Evolutionary conservation across 2,113 vertebrate genomes (phyloP).

Genomic region (Caloenas nicobarica): DNA sequence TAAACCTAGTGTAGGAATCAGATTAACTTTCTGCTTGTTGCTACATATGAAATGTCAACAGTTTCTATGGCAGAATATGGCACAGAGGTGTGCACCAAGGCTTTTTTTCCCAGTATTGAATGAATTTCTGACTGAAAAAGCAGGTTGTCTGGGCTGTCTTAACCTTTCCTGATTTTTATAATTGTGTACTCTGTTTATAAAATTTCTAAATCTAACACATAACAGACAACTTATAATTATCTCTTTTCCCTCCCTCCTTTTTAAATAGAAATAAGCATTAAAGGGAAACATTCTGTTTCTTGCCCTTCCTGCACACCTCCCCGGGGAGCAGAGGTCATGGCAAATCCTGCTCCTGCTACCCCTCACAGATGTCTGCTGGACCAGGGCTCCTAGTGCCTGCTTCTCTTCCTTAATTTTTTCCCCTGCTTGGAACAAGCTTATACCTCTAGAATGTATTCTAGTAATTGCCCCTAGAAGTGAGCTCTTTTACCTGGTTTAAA

Average conservation of each 20-base stretch:
- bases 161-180: not conserved
- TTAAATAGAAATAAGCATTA: not conserved
- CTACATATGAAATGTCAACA: not conserved
- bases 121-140: not conserved
- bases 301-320: not conserved
- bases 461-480: not conserved
- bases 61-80: not conserved
- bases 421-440: not conserved
- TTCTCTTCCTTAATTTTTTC: not conserved
- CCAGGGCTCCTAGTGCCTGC: not conserved
- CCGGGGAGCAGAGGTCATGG: not conserved
- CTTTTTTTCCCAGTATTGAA: not conserved
- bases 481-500: not conserved
- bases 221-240: rapidly evolving
- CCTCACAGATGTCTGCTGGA: not conserved
- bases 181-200: not conserved
- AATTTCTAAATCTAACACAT: not conserved
- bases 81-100: not conserved
- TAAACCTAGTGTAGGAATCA: not conserved
- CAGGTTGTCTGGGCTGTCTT: not conserved
- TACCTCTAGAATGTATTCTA: not conserved
- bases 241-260: not conserved
- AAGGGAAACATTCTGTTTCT: not conserved
- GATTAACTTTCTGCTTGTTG: not conserved
- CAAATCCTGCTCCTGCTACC: not conserved